Evolutionary conservation across 2,113 vertebrate species (phyloP), one percentile per base, ranked within the genome.

Genomic region (Machaerirhynchus nigripectus): DNA sequence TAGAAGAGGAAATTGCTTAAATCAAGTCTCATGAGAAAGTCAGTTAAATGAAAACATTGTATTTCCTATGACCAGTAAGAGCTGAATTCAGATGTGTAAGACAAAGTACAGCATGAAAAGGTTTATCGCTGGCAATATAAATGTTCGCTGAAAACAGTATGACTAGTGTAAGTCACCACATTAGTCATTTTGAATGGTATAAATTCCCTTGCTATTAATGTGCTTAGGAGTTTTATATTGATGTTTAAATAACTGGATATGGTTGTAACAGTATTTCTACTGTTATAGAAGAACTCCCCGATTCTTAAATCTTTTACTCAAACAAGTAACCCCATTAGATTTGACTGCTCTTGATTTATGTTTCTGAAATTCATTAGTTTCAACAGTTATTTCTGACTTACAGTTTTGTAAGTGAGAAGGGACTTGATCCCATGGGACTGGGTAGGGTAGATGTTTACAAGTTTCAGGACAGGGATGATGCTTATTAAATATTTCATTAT

Each of bases 1-100:
- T 91, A 71, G 17, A 75, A 60, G 42, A 60, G 60, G 64, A 55
- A 87, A 79, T 95, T 93, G 57, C 65, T 90, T 95, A 64, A 91
- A 89, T 97, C 68, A 67, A 67, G 56, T 96, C 95, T 93, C 83
- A 92, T 67, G 89, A 92, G 52, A 70, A 95, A 90, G 69, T 91
- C 69, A 94, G 70, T 93, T 96, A 95, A 93, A 93, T 84, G 90
- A 87, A 92, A 74, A 30, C 57, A 30, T 47, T 94, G 50, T 84
- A 64, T 74, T 84, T 83, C 52, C 52, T 81, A 37, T 84, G 84
- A 83, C 50, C n/a, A 56, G 23, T 87, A 80, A 82, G 68, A 92
- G 30, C 27, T 64, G 53, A 35, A 59, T 96, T 94, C 39, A 77
- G 74, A 75, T 83, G 90, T 86, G 22, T 86, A 67, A 96, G 76